Percentiles rank a stretch among this genome's conserved stretches.
Evolutionary conservation across 2,113 vertebrate species (phyloP).

Genomic region (Oreochromis spilurus): DNA sequence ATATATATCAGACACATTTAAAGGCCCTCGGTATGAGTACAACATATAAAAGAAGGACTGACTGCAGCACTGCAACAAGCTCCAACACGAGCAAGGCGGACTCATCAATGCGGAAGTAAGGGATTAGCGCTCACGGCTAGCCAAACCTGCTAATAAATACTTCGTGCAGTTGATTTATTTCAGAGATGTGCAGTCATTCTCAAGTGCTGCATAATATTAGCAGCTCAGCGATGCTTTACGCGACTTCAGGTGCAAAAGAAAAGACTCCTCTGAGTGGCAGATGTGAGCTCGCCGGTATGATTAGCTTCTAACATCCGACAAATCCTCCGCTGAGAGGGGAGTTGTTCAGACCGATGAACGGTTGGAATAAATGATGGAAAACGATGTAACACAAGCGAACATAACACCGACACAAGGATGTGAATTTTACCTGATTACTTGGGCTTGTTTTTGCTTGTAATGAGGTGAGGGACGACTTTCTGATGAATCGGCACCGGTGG

Average conservation of each 20-base stretch:
- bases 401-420: neutral
- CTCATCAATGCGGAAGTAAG: conserved; percentile 55
- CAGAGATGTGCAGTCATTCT: accelerated
- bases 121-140: conserved; percentile 26
- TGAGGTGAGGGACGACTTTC: conserved; percentile 6
- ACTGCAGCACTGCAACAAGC: neutral
- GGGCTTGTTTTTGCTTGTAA: neutral
- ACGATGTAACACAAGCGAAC: neutral
- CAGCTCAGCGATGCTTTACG: neutral
- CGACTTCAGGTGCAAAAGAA: neutral
- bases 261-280: neutral
- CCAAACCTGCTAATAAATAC: neutral
- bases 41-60: neutral
- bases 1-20: neutral
- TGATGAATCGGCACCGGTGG: neutral
- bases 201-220: neutral
- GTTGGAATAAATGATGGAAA: neutral
- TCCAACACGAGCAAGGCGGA: conserved; percentile 19
- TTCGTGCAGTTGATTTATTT: neutral
- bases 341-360: neutral
- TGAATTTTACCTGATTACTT: neutral
- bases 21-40: no score
- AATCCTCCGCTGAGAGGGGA: neutral
- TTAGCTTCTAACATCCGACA: conserved; percentile 1
- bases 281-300: neutral